Evolutionary conservation across 1,140 invertebrate genomes (phyloP), one percentile per base, ranked within the genome.

Genomic region (Drosophila sucinea): DNA sequence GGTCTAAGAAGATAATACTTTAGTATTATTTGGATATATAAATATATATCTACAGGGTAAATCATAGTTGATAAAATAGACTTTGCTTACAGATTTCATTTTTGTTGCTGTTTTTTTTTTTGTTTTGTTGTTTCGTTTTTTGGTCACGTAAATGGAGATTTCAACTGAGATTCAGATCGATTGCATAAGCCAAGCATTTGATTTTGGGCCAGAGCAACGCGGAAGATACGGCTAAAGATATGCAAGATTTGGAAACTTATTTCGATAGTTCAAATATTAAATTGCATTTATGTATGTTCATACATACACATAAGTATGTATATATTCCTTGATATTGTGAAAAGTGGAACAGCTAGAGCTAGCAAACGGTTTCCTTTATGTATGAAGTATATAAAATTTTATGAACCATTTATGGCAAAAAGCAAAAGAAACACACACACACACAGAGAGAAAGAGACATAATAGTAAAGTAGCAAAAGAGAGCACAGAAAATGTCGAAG

Each of bases 381-480:
- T 69, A 79, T 65, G 60, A 66, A 72, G 76, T 69, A 47, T 76
- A 79, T 79, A 76, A 79, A 79, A 79, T 79, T 79, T 79, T 76
- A 79, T 72, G 76, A 79, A 79, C 76, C 76, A 79, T 79, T 79
- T 79, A 79, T 79, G 73, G 76, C 76, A 63, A 70, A 66, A 65
- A 74, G 61, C 25, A 57, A 72, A 41, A 47, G 6, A 66, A 57
- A 60, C 1, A 11, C 38, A 60, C 55, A 55, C 32, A 41, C 35
- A 70, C 62, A 66, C 54, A 72, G 66, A 77, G 67, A 67, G 68
- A 78, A 71, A 72, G 76, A 79, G 75, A 79, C 75, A 58, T 77
- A 73, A 77, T 77, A 77, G 71, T 77, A 77, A 77, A 77, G 71
- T 73, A 78, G 73, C 76, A 67, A 75, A 73, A 75, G 60, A 75